Base-by-base conservation (phyloP, 2,113 vertebrate species). In the Cathartes aura region DNA sequence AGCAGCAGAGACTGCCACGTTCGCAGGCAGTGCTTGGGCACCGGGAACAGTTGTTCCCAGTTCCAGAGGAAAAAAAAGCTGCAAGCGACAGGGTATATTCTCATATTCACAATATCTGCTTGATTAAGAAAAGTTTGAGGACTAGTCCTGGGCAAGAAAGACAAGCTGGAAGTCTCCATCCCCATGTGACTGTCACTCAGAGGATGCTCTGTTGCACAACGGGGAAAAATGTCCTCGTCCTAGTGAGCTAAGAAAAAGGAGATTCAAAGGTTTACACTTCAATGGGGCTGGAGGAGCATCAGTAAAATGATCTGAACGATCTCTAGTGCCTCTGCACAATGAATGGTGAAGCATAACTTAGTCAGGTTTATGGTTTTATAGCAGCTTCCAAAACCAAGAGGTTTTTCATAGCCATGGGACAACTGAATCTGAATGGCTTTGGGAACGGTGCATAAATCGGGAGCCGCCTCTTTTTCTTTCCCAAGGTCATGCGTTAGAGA, bases 281-380 rank as follows among this genome's bases (percentile, higher is more conserved):
- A 94, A 34, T 2, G 0, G 8, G 36, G 63, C 38, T n/a, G 21
- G 23, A 92, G 20, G 23, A 93, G 23, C 11, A 6, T 19, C 67
- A 71, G 48, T 42, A 62, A 82, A 93, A 66, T 19, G n/a, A 89
- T 40, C 36, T 34, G 47, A 74, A 74, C 1, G 0, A 70, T 47
- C 63, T 52, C n/a, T 47, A 78, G 5, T 36, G 45, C 38, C 59
- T 85, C 42, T 67, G 20, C 72, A 53, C 40, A 64, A 62, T 0
- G 15, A 92, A 67, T 3, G 18, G 32, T 0, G 0, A 60, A 15
- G 76, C 2, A 3, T 45, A 53, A 36, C 40, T 72, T 13, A 71
- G 34, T 42, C 22, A 45, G 38, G 29, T 82, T 91, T 70, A 89
- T 11, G 26, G 63, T 66, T 87, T 89, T 91, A 55, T 4, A 93